Evolutionary conservation across 2,888 invertebrate species (phyloP), one percentile per base, ranked within the genome.

Genomic region (Baronia brevicornis): DNA sequence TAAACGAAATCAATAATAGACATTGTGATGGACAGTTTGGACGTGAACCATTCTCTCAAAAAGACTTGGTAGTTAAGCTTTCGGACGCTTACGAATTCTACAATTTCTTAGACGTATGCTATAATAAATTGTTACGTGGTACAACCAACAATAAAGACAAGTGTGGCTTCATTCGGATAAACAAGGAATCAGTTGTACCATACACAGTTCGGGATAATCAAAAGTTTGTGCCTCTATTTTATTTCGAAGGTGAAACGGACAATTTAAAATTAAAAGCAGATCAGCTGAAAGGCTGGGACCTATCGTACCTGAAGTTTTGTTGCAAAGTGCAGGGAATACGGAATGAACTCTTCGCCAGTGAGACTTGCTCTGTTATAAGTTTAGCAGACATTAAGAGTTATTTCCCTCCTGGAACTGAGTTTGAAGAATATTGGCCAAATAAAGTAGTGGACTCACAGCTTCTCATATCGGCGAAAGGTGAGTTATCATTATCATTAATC

Each of bases 1-100:
- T 97, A 25, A 96, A 95, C 56, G 97, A 97, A 73, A 96, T 97
- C 49, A 98, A 97, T 73, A 87, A 90, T 43, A 92, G 92, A 66
- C 97, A 97, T 64, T 96, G 96, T 79, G 96, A 96, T 55, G 90
- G 89, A 38, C 92, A 94, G 65, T 97, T 93, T 69, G 97, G 97
- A 1, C 88, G 93, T 29, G 95, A 96, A 44, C 88, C 90, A 10
- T 97, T 97, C 63, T 92, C 94, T 1, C 89, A 89, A 37, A 93
- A 95, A 64, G 97, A 98, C 82, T 84, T 96, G 47, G 94, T 97
- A 8, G 97, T 97, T 28, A 87, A 94, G 30, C 78, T 97, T 13
- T 88, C 89, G 23, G 97, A 98, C 69, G 95, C 96, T 24, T 90
- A 91, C 49, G 94, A 95, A 62, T 95, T 97, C 75, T 95, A 94